Base-by-base conservation (phyloP, 2,888 invertebrate species). In the Eutolmus rufibarbis region DNA sequence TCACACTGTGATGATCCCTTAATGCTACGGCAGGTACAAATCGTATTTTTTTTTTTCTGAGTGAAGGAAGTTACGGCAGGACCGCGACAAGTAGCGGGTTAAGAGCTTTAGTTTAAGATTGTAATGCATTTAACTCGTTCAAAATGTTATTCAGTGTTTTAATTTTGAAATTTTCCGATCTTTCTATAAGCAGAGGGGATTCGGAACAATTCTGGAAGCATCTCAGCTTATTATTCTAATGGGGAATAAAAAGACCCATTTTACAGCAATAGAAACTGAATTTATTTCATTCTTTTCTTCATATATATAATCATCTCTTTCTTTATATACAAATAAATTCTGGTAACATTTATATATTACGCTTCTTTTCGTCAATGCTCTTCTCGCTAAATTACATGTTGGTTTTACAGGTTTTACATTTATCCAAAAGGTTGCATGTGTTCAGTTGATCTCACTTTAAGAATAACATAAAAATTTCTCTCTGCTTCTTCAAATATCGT, bases 321-420 rank as follows among this genome's bases (percentile, higher is more conserved):
- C 43, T 74, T 86, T 56, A 81, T 86, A 78, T 88, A 81, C 86
- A 87, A 84, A 87, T 87, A 85, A 57, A 87, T 88, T 87, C 77
- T 88, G 86, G 78, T 82, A 77, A 86, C 77, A 86, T 86, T 87
- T 87, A 82, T 74, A 82, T 74, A 87, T 76, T 88, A 86, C 74
- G 66, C 31, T 86, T 66, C n/a, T 40, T 57, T 56, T 86, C 28
- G n/a, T 34, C 31, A 57, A 79, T 86, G 57, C 76, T 82, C 46
- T 57, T 76, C 51, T 34, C 43, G 12, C 16, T 86, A 78, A 40
- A 51, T 46, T 86, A 56, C 56, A 56, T 86, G 57, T 66, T 56
- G 19, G 31, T 40, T 56, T 85, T 46, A 85, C 43, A 46, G 23
- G 46, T 40, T 56, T 74, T 74, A 85, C 43, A 46, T 85, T 85